These are phyloP conservation scores for Himantopus leucocephalus DNA, from an alignment of 2,113 vertebrate species.

Conservation along the genomic window DNA sequence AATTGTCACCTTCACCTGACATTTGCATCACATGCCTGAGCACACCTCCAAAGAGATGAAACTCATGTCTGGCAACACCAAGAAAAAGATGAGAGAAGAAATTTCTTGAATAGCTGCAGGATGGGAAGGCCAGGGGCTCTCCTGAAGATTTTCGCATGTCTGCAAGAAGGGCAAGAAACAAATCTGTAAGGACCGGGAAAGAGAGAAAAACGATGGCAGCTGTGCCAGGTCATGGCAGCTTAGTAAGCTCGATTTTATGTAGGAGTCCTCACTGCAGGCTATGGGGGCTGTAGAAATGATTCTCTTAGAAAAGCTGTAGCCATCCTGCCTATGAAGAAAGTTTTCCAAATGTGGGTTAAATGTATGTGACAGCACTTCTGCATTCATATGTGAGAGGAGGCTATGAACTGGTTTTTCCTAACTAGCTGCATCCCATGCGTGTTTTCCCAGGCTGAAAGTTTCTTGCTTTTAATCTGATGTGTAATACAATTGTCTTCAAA, in stretches of 20 bases:
- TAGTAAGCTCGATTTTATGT: neutral
- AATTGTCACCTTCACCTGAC: neutral
- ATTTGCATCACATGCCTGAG: neutral
- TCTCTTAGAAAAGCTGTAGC: neutral
- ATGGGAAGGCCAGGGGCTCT: neutral
- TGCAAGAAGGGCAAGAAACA: neutral
- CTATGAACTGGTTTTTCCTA: neutral
- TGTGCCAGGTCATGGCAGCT: neutral
- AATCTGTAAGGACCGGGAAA: neutral
- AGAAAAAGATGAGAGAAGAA: neutral
- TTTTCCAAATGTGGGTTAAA: conserved; percentile 38
- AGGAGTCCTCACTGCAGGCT: neutral
- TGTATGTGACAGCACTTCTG: conserved; percentile 25
- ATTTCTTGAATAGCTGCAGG: neutral
- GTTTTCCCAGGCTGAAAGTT: neutral
- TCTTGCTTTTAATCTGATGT: conserved; percentile 16
- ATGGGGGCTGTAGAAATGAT: neutral
- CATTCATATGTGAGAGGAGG: conserved; percentile 9
- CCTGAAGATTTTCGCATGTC: neutral
- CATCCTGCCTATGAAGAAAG: neutral
- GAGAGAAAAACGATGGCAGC: neutral
- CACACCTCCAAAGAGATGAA: neutral
- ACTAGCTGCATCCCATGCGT: neutral
- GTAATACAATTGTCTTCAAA: conserved; percentile 16
- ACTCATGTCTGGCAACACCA: neutral